Evolutionary conservation across 1,140 invertebrate genomes (phyloP).

Genomic region (Halesus radiatus): DNA sequence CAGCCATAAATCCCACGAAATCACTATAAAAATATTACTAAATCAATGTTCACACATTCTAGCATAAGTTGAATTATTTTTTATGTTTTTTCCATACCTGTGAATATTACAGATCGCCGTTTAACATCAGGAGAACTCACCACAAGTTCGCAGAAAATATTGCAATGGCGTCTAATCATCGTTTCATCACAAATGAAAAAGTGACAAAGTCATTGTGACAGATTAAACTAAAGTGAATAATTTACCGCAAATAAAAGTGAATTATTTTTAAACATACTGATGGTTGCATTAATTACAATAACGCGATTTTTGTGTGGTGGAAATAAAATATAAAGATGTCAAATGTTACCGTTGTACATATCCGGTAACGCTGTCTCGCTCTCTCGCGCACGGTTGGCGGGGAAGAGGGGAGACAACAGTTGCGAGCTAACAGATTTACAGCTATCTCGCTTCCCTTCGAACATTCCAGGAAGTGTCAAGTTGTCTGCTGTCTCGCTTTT

Average conservation of each 20-base stretch:
- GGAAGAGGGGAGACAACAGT: background rate
- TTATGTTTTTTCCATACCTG: conserved; percentile 65
- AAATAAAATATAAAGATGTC: conserved; percentile 61
- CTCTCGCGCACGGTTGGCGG: conserved; percentile 59
- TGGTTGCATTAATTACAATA: conserved; percentile 8
- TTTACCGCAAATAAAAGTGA: too few species aligned
- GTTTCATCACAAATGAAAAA: conserved; percentile 58
- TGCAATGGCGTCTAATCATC: conserved; percentile 69
- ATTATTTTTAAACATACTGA: too few species aligned
- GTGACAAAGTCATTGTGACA: conserved; percentile 19
- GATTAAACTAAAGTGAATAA: background rate
- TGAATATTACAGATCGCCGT: conserved; percentile 68
- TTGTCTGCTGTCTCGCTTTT: conserved; percentile 58
- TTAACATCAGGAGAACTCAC: conserved; percentile 67
- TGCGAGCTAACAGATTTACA: background rate
- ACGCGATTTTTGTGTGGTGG: conserved; percentile 7
- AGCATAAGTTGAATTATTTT: conserved; percentile 63
- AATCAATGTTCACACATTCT: conserved; percentile 59
- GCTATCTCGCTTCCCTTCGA: conserved; percentile 59
- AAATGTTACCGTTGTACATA: conserved; percentile 67
- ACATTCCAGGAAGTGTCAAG: too few species aligned
- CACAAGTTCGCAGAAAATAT: conserved; percentile 66
- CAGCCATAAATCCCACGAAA: conserved; percentile 60
- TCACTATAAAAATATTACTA: conserved; percentile 64
- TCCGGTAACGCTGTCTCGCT: conserved; percentile 69